A percentile compares a stretch with the other conserved stretches of the same genome.
Evolutionary conservation across 2,797 vertebrate species (phyloP).

Genomic region (Scyliorhinus canicula): DNA sequence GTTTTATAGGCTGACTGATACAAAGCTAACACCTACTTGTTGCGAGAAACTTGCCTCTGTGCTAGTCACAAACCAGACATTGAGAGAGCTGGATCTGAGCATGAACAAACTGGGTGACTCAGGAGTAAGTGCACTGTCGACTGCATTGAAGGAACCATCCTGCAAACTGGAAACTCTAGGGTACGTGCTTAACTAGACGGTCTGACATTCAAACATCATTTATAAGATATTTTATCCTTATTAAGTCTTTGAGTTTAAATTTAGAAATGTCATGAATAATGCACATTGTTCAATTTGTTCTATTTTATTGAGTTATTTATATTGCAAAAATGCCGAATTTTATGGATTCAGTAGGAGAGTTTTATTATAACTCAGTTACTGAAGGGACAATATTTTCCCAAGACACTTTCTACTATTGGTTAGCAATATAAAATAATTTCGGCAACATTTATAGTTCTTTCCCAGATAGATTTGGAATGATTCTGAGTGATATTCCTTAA

Average conservation of each 20-base stretch:
- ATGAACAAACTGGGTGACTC: conserved; percentile 18
- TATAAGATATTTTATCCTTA: background rate
- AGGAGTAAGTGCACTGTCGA: background rate
- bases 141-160: background rate
- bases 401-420: background rate
- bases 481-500: background rate
- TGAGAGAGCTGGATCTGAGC: conserved; percentile 2
- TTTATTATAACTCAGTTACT: background rate
- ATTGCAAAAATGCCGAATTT: background rate
- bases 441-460: background rate
- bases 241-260: background rate
- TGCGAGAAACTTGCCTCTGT: conserved; percentile 27
- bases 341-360: background rate
- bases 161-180: conserved; percentile 29
- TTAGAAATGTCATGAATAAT: background rate
- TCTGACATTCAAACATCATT: background rate
- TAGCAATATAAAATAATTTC: background rate
- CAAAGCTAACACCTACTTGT: conserved; percentile 19
- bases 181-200: background rate
- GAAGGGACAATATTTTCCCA: background rate
- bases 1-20: background rate
- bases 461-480: background rate
- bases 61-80: conserved; percentile 1
- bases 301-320: background rate
- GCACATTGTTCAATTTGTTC: background rate